A percentile compares a stretch with the other conserved stretches of the same genome.
phyloP scores from a whole-genome alignment of 1,140 invertebrate genomes.

The Trachymyrmex septentrionalis region DNA sequence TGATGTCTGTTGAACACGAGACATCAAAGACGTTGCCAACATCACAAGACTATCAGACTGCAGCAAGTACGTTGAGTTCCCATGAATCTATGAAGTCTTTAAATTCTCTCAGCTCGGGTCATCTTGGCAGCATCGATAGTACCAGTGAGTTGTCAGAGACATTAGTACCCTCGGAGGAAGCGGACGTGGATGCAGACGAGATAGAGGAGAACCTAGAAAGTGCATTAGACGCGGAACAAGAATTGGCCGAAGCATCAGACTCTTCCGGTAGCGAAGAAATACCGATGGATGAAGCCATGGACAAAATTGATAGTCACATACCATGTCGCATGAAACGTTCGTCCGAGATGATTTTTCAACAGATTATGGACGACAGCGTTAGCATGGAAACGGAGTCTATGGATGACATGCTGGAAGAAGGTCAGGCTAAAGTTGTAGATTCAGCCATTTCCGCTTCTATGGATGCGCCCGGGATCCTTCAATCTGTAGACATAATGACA shows the following conservation, averaged over 20 bases:
- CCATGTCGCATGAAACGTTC: conserved; percentile 94
- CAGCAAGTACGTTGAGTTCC: conserved; percentile 93
- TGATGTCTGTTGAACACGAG: conserved; percentile 92
- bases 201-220: conserved; percentile 80
- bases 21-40: conserved; percentile 88
- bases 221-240: conserved; percentile 72
- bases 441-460: conserved; percentile 78
- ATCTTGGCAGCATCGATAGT: conserved; percentile 94
- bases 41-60: conserved; percentile 95
- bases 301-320: conserved; percentile 82
- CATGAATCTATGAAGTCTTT: conserved; percentile 95
- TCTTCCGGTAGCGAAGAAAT: conserved; percentile 76
- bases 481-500: conserved; percentile 87
- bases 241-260: conserved; percentile 80
- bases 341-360: conserved; percentile 95
- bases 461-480: conserved; percentile 66
- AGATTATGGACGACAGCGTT: conserved; percentile 84
- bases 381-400: conserved; percentile 63
- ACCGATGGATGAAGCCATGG: conserved; percentile 74
- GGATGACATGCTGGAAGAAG: conserved; percentile 45
- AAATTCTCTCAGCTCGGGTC: conserved; percentile 95
- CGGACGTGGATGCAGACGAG: conserved; percentile 87
- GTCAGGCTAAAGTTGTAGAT: conserved; percentile 61
- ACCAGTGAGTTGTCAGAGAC: conserved; percentile 96
- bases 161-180: conserved; percentile 92